Percentiles rank a stretch among this genome's conserved stretches.
Evolutionary conservation across 2,113 vertebrate genomes (phyloP).

Genomic region (Columbina picui): DNA sequence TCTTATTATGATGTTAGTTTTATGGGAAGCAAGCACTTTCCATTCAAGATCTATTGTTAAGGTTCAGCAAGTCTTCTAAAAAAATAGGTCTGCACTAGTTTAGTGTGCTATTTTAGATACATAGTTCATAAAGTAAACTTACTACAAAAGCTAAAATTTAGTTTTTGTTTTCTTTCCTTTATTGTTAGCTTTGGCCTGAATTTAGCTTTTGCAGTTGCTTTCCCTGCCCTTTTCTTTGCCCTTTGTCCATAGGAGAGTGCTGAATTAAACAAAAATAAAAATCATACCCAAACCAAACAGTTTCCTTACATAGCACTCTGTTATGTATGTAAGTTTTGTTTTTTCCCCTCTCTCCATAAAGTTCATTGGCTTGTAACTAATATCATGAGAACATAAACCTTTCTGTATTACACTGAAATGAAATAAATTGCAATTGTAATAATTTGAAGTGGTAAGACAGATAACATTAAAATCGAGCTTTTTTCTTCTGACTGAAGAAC

Average conservation of each 20-base stretch:
- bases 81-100: neutral
- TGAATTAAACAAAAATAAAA: neutral
- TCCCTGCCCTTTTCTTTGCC: neutral
- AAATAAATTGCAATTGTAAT: neutral
- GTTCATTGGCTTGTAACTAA: neutral
- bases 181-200: neutral
- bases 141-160: neutral
- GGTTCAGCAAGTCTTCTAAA: neutral
- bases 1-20: neutral
- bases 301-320: neutral
- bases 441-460: neutral
- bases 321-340: neutral
- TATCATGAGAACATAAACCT: neutral
- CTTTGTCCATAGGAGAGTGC: neutral
- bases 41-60: neutral
- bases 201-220: neutral
- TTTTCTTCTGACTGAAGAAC: neutral
- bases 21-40: neutral
- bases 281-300: neutral
- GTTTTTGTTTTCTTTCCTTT: neutral
- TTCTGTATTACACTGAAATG: neutral
- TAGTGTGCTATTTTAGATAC: neutral
- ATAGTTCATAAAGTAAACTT: neutral
- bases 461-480: neutral
- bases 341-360: neutral